Conservation (phyloP, 2,888 invertebrate genomes). For the Trypoxylon attenuatum region DNA sequence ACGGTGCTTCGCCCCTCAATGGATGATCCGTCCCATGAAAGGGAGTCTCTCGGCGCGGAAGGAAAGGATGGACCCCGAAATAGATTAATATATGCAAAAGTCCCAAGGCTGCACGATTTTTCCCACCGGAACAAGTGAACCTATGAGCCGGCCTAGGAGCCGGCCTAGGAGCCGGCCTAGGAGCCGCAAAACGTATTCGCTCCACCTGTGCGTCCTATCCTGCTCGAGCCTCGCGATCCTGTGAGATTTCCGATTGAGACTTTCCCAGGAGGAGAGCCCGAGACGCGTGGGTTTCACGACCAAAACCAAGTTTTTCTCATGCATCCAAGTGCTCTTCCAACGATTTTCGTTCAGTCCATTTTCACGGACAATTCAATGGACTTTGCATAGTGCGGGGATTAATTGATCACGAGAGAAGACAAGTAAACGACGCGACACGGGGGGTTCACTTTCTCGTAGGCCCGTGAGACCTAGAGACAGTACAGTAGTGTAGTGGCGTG, state of each 20-base stretch:
- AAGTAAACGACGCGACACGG: too few relatives aligned
- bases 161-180: constrained; percentile 20
- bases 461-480: constrained; percentile 70
- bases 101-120: constrained; percentile 53
- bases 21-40: constrained; percentile 36
- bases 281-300: constrained; percentile 6
- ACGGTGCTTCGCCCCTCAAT: constrained; percentile 50
- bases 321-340: background rate
- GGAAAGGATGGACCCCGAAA: constrained; percentile 56
- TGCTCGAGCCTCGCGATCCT: constrained; percentile 32
- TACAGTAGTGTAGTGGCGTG: constrained; percentile 20
- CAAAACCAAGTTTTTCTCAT: background rate
- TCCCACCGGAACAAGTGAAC: constrained; percentile 72
- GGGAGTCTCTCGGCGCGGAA: constrained; percentile 37
- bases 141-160: constrained; percentile 29
- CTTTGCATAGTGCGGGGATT: background rate
- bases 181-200: constrained; percentile 52
- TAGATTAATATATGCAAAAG: constrained; percentile 74
- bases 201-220: constrained; percentile 67
- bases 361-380: background rate
- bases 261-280: constrained; percentile 40
- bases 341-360: background rate
- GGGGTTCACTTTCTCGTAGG: constrained; percentile 70
- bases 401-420: too few relatives aligned
- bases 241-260: constrained; percentile 16